phyloP scores from a whole-genome alignment of 2,888 invertebrate genomes.

The Amphipyra berbera region DNA sequence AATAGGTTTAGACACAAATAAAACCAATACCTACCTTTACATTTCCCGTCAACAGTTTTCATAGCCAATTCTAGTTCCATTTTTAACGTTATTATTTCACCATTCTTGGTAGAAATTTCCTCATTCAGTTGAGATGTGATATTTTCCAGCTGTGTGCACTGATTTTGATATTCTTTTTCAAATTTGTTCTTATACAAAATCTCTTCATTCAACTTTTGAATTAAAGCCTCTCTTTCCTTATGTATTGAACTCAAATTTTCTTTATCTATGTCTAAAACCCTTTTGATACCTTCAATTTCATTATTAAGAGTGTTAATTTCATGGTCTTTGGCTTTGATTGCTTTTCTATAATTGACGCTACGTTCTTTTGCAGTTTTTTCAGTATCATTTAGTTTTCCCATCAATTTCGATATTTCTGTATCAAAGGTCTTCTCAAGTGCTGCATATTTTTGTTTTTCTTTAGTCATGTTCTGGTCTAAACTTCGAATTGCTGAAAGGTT shows the following conservation, averaged over 20 bases:
- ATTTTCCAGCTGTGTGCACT: constrained; percentile 58
- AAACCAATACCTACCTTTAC: constrained; percentile 59
- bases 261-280: constrained; percentile 48
- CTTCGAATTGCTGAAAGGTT: constrained; percentile 63
- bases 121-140: constrained; percentile 56
- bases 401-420: constrained; percentile 63
- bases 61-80: constrained; percentile 47
- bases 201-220: constrained; percentile 61
- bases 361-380: constrained; percentile 65
- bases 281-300: constrained; percentile 62
- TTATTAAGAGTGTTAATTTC: constrained; percentile 53
- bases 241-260: constrained; percentile 51
- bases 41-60: constrained; percentile 61
- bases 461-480: constrained; percentile 61
- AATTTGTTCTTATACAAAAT: constrained; percentile 59
- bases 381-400: constrained; percentile 65
- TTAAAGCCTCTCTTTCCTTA: constrained; percentile 60
- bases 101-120: constrained; percentile 59
- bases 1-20: not conserved
- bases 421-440: constrained; percentile 64
- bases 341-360: constrained; percentile 35
- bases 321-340: constrained; percentile 50
- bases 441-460: constrained; percentile 64
- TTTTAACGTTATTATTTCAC: constrained; percentile 51
- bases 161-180: constrained; percentile 68